These are phyloP conservation scores for Tanytarsus gracilentus DNA, from an alignment of 2,888 invertebrate species.

Conservation along the genomic window DNA sequence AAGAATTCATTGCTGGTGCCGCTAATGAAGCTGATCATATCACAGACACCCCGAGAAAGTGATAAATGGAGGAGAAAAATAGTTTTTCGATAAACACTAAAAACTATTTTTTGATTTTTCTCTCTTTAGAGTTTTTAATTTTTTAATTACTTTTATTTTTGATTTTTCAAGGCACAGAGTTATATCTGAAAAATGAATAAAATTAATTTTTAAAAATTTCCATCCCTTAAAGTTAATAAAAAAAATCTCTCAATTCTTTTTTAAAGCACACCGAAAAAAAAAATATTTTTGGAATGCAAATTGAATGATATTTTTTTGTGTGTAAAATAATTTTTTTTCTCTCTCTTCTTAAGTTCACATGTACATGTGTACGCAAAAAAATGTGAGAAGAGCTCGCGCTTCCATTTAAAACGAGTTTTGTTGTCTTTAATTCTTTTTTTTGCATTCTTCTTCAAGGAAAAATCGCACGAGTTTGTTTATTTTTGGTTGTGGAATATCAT, in stretches of 20 bases:
- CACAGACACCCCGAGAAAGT: slow-evolving; percentile 4
- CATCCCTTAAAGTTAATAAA: no score
- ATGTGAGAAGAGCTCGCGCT: not conserved
- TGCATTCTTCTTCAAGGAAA: not conserved
- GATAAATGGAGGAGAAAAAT: not conserved
- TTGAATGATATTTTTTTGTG: slow-evolving; percentile 9
- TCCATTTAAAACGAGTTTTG: not conserved
- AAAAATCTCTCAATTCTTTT: no score
- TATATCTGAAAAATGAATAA: no score
- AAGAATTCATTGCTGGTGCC: slow-evolving; percentile 41
- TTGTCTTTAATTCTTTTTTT: not conserved
- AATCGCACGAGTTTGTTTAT: not conserved
- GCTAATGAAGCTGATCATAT: slow-evolving; percentile 23
- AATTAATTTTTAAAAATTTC: no score
- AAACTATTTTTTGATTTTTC: not conserved
- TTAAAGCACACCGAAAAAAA: slow-evolving; percentile 4
- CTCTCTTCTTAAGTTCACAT: not conserved
- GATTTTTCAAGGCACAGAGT: no score
- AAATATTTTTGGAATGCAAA: slow-evolving; percentile 25
- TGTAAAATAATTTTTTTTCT: not conserved
- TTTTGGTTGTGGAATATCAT: not conserved
- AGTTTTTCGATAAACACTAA: not conserved
- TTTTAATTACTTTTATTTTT: no score
- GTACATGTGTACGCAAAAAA: not conserved
- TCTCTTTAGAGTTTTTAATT: not conserved